Evolutionary conservation across 1,140 invertebrate genomes (phyloP).

Genomic region (Drosophila sechellia): DNA sequence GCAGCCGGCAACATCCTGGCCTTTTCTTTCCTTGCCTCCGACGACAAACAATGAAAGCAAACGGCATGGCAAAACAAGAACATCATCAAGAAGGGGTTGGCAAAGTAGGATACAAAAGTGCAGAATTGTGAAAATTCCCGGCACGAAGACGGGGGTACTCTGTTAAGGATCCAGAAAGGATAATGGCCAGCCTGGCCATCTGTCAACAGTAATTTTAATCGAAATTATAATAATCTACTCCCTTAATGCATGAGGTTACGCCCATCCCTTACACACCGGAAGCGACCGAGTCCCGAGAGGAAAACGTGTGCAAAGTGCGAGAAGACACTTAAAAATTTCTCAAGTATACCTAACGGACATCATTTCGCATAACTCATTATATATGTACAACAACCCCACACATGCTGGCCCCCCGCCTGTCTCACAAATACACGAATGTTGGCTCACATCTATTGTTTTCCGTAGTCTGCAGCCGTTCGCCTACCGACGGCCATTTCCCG

Average conservation of each 20-base stretch:
- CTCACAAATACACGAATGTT: constrained; percentile 9
- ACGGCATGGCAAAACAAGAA: constrained; percentile 59
- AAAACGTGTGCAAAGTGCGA: constrained; percentile 33
- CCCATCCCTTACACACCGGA: background rate
- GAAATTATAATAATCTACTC: constrained; percentile 43
- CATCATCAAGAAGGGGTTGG: constrained; percentile 5
- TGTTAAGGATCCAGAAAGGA: constrained; percentile 2
- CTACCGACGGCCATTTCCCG: background rate
- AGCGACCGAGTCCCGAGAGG: constrained; percentile 12
- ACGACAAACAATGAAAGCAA: constrained; percentile 78
- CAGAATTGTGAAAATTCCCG: constrained; percentile 50
- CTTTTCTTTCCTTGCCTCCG: constrained; percentile 27
- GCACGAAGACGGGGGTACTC: constrained; percentile 32
- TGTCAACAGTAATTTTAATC: constrained; percentile 41
- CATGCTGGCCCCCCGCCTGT: constrained; percentile 2
- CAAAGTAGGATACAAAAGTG: constrained; percentile 31
- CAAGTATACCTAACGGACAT: constrained; percentile 81
- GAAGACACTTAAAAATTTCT: constrained; percentile 74
- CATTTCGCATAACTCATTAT: constrained; percentile 68
- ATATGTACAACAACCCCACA: constrained; percentile 30
- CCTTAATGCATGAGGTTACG: background rate
- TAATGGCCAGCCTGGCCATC: constrained; percentile 14
- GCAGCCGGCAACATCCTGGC: constrained; percentile 8
- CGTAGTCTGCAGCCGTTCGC: constrained; percentile 12
- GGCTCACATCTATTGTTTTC: constrained; percentile 62